Base-by-base conservation (phyloP, 2,888 invertebrate genomes). In the Syrista parreyssii region DNA sequence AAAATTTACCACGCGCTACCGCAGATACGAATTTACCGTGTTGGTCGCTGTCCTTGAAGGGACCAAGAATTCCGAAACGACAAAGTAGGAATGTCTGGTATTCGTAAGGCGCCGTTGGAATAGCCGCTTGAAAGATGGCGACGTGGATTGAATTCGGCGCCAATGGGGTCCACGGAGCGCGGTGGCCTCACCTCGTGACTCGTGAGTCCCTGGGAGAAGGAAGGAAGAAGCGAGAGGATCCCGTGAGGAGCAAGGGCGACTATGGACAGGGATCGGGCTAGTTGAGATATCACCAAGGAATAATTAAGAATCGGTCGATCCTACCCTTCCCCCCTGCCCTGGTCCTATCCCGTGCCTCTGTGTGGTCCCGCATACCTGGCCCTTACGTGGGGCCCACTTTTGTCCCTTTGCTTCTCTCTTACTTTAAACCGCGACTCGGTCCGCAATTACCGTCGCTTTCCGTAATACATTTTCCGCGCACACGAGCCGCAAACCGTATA, bases 221-320 rank as follows among this genome's bases (percentile, higher is more conserved):
- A 33, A 71, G 0, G 71, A 31, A 31, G 71, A 33, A 33, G 33
- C 1, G 55, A 55, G 55, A 55, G 55, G 2, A 55, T 55, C 23
- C 23, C 55, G 23, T 55, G 23, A 55, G 55, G 23, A 23, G 55
- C 55, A 55, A 55, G 55, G 55, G 2, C 55, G 55, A 55, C 55
- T 55, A 55, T 55, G 2, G 23, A 55, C 68, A 35, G 30, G 74
- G 74, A 33, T 34, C 11, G n/a, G 75, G 81, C 68, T 78, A 76
- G 78, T 81, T 79, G 80, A 77, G 80, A 83, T 80, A 80, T 81
- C 77, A 77, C 77, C 76, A 73, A 40, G 73, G 79, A 76, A 78
- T 79, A 68, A 75, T 74, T 76, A 71, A 71, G 71, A 71, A 71
- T 71, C 71, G 71, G 71, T 32, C 31, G 71, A 71, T 31, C 71